Percentiles rank a stretch among this genome's conserved stretches.
Evolutionary conservation across 2,888 invertebrate genomes (phyloP).

Genomic region (Eudasyphora cyanicolor): DNA sequence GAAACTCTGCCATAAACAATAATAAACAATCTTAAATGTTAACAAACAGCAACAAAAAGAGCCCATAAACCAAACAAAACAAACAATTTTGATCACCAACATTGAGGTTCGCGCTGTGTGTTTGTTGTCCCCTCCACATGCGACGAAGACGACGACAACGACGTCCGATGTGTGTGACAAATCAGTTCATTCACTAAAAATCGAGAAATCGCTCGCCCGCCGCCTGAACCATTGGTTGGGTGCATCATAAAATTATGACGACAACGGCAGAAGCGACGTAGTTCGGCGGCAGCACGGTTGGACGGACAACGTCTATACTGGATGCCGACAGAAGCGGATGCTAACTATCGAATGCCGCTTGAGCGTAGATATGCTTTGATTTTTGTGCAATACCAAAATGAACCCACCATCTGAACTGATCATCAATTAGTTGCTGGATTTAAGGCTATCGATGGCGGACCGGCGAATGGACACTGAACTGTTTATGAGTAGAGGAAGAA

Average conservation of each 20-base stretch:
- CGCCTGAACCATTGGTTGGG: background rate
- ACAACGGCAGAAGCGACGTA: background rate
- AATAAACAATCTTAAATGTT: constrained; percentile 43
- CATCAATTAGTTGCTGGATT: constrained; percentile 55
- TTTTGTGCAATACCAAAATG: background rate
- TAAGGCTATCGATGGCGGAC: constrained; percentile 34
- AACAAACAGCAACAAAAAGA: constrained; percentile 11
- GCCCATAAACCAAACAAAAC: constrained; percentile 40
- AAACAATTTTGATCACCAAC: constrained; percentile 19
- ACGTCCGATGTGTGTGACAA: constrained; percentile 4
- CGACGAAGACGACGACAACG: background rate
- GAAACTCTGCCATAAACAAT: constrained; percentile 34
- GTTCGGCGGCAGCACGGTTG: no score
- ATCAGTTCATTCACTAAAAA: constrained; percentile 30
- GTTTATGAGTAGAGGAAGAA: background rate
- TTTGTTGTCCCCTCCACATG: background rate
- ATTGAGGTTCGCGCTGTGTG: background rate
- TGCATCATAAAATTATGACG: constrained; percentile 23
- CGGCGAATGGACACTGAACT: background rate
- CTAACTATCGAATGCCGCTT: background rate
- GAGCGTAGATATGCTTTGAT: background rate
- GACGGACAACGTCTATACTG: background rate
- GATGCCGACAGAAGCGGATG: background rate
- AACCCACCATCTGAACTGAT: background rate
- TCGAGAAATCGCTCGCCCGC: background rate